These are phyloP conservation scores for Pseudorhombus dupliciocellatus DNA, from an alignment of 2,113 vertebrate genomes.

Conservation along the genomic window DNA sequence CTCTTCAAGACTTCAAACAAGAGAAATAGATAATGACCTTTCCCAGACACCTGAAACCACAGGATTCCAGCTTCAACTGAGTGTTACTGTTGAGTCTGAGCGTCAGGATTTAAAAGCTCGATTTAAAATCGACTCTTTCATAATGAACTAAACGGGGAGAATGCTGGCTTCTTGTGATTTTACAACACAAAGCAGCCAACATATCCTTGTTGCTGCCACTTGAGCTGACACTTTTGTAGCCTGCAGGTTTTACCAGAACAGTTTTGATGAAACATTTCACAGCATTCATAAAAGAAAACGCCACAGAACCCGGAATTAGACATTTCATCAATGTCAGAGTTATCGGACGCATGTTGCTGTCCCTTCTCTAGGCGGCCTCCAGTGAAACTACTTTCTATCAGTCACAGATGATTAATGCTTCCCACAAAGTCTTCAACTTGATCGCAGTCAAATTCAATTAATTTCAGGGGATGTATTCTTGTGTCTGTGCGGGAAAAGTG, in stretches of 20 bases:
- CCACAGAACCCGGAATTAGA: not conserved
- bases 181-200: conserved; percentile 7
- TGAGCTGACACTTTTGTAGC: not conserved
- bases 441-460: conserved; percentile 1
- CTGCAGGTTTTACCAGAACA: not conserved
- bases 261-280: not conserved
- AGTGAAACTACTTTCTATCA: not conserved
- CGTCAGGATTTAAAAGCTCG: conserved; percentile 10
- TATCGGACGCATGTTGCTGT: not conserved
- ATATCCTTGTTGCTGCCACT: not conserved
- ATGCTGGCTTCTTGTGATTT: conserved; percentile 24
- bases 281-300: not conserved
- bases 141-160: conserved; percentile 10
- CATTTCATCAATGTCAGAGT: conserved; percentile 27
- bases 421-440: conserved; percentile 5
- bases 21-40: conserved; percentile 63
- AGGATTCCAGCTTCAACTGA: conserved; percentile 36
- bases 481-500: not conserved
- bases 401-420: conserved; percentile 2
- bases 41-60: conserved; percentile 31
- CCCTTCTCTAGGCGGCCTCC: not conserved
- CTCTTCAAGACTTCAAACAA: conserved; percentile 30
- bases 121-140: conserved; percentile 7
- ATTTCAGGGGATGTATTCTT: not conserved
- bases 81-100: conserved; percentile 11